phyloP scores from a whole-genome alignment of 2,113 vertebrate genomes.

The Macquaria ambigua region DNA sequence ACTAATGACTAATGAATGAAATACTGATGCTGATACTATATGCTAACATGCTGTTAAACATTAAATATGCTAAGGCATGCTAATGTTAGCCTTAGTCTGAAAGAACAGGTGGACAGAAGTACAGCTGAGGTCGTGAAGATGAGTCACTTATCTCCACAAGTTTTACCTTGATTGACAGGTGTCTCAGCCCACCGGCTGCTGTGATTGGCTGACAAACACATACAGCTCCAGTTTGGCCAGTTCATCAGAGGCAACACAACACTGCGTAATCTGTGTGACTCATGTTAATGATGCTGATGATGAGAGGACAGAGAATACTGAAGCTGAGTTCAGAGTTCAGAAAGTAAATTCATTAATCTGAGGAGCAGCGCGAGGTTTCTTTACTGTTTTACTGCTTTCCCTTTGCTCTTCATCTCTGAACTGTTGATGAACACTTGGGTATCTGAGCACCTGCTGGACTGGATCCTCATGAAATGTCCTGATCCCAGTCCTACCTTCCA shows the following conservation, averaged over 20 bases:
- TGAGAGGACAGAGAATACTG: background rate
- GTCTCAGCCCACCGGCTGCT: too few species aligned
- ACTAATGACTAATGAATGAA: too few species aligned
- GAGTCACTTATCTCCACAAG: too few species aligned
- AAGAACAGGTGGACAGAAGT: background rate
- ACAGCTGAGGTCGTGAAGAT: background rate
- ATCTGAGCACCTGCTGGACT: too few species aligned
- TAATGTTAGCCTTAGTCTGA: background rate
- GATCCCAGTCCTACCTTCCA: too few species aligned
- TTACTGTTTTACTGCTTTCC: background rate
- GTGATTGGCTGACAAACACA: background rate
- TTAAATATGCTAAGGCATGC: background rate
- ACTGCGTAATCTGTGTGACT: background rate
- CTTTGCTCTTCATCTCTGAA: background rate
- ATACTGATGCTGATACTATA: background rate
- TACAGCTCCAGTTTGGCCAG: background rate
- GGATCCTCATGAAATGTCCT: too few species aligned
- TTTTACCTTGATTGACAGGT: too few species aligned
- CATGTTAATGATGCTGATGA: background rate
- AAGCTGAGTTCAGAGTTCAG: too few species aligned
- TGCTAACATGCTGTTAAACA: background rate
- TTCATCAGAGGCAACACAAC: background rate
- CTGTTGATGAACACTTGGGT: too few species aligned
- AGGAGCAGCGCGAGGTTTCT: background rate
- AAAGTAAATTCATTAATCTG: background rate